Base-by-base conservation (phyloP, 2,113 vertebrate species). In the Nicator chloris region DNA sequence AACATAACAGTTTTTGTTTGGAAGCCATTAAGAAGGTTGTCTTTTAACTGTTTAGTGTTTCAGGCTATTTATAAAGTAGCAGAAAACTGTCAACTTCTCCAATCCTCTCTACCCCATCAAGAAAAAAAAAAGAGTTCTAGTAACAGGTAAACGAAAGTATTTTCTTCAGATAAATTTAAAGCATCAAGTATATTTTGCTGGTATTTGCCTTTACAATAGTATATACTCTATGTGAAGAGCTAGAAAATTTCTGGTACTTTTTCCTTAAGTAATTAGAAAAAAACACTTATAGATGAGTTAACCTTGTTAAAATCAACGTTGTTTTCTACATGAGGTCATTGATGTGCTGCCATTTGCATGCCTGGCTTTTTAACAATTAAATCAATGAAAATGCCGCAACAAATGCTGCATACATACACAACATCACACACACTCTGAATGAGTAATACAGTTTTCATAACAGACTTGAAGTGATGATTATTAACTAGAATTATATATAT, bases 401-500 rank as follows among this genome's bases (percentile, higher is more conserved):
- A 92, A 87, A 96, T 96, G 79, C 84, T 76, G 88, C 59, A 95
- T 72, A 78, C 8, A 28, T 86, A 94, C n/a, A 91, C 84, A 97
- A 95, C 91, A 82, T 78, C 95, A 95, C 87, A 94, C 59, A 94
- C 93, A 86, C 76, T 96, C 96, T 27, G 90, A 96, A 95, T 94
- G 97, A 97, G 92, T 97, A 97, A 98, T 94, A 82, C 87, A 94
- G 96, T 97, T 98, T 98, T 98, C 96, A 97, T 97, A 98, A 97
- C 95, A 96, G 94, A 96, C 87, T 97, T 97, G 95, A 98, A 98
- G 97, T 96, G 96, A 97, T 96, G 96, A 97, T 96, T 95, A 96
- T 97, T 98, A 98, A 95, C 95, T 97, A 88, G 97, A 97, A 98
- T 97, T 98, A 98, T 96, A 98, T 98, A 97, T 98, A 98, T 98